phyloP scores from a whole-genome alignment of 2,888 invertebrate species.

The Pyrocoelia pectoralis region DNA sequence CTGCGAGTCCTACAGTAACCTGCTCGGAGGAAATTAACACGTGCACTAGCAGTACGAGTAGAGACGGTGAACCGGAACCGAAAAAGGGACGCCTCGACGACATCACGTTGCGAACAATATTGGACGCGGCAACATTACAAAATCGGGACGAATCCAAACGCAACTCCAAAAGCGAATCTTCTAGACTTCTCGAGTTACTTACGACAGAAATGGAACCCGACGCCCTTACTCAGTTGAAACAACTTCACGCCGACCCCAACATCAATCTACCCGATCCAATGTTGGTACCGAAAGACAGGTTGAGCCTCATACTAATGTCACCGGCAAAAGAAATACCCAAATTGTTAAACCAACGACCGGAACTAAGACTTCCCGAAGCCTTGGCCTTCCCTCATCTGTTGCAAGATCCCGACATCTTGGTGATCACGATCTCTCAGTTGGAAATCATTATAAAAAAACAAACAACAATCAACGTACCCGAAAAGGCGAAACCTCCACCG shows the following conservation, averaged over 20 bases:
- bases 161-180: slow-evolving; percentile 51
- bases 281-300: slow-evolving; percentile 78
- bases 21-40: slow-evolving; percentile 76
- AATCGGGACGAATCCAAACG: slow-evolving; percentile 51
- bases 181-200: slow-evolving; percentile 60
- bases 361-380: slow-evolving; percentile 77
- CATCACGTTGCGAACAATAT: slow-evolving; percentile 62
- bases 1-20: slow-evolving; percentile 76
- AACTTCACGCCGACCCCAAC: slow-evolving; percentile 71
- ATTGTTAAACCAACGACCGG: slow-evolving; percentile 74
- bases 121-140: slow-evolving; percentile 54
- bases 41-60: slow-evolving; percentile 50
- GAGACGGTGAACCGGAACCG: slow-evolving; percentile 55
- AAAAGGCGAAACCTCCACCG: slow-evolving; percentile 9
- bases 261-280: slow-evolving; percentile 83
- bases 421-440: slow-evolving; percentile 78
- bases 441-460: slow-evolving; percentile 62
- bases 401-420: slow-evolving; percentile 80
- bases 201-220: slow-evolving; percentile 64
- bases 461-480: slow-evolving; percentile 9
- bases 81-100: slow-evolving; percentile 64
- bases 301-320: slow-evolving; percentile 73
- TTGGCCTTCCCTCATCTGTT: slow-evolving; percentile 75
- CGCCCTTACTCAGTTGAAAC: slow-evolving; percentile 75
- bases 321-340: slow-evolving; percentile 82